Evolutionary conservation across 1,140 invertebrate species (phyloP), one percentile per base, ranked within the genome.

Genomic region (Drosophila leontia): DNA sequence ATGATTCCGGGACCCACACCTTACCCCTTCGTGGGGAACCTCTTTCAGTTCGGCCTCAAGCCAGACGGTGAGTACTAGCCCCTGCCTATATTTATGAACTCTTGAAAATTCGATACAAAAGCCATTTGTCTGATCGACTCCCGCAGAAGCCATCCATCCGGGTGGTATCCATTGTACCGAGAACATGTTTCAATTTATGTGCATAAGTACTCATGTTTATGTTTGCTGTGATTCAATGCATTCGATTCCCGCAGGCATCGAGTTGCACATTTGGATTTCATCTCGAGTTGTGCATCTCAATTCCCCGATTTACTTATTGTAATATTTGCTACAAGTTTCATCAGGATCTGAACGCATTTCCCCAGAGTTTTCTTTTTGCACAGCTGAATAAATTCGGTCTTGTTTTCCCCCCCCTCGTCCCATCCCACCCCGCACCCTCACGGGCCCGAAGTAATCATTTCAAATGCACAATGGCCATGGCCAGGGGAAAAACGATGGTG

Each of bases 1-100:
- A 92, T 90, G 91, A 91, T 92, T 65, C 88, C 91, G 2, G 91
- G 91, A 17, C 91, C 91, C 8, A 92, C 91, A 7, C 91, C 91
- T 9, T 90, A 92, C 48, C 91, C 91, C 7, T 92, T 92, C 60
- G 87, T 92, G 29, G 91, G 91, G 4, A 92, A 92, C 57, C 50
- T 92, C 3, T 92, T 92, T 69, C 91, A 92, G 76, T 90, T 92
- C 47, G 91, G 91, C 26, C 78, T 92, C 3, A 92, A 91, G 70
- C 88, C 91, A 41, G 91, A 65, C 39, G 91, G 91, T 92, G 42
- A 91, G 87, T 75, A 42, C 50, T 15, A 3, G 1, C 8, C 23
- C 58, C 60, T 62, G 60, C 55, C 77, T 83, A 87, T 88, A 88
- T 88, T 88, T 90, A 90, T 84, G 84, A 19, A 88, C 84, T 88